phyloP scores from a whole-genome alignment of 2,113 vertebrate genomes.

The Ardeotis arabs region DNA sequence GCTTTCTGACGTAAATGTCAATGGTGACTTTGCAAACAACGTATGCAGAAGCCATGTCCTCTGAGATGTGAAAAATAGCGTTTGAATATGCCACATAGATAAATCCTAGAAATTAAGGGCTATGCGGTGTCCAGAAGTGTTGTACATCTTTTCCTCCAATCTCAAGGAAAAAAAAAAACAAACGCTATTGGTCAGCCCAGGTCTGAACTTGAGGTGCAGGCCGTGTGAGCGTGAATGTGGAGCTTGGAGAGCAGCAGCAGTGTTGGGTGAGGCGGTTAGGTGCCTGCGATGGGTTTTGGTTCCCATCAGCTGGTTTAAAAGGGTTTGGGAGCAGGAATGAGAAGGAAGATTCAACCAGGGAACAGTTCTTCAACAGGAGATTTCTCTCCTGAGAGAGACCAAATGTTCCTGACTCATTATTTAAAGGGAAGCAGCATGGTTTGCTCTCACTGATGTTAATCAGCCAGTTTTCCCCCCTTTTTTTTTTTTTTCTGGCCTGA shows the following conservation, averaged over 20 bases:
- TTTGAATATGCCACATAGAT: background rate
- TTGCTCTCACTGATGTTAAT: background rate
- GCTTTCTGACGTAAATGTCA: background rate
- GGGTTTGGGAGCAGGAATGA: background rate
- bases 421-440: background rate
- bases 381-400: background rate
- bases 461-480: rapidly evolving
- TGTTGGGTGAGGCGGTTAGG: background rate
- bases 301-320: background rate
- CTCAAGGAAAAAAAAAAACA: background rate
- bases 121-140: rapidly evolving
- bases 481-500: background rate
- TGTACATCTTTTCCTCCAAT: background rate
- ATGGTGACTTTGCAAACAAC: background rate
- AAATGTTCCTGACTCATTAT: background rate
- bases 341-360: background rate
- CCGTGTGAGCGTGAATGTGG: rapidly evolving
- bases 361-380: background rate
- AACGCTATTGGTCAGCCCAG: too few relatives aligned
- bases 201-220: background rate
- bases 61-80: background rate
- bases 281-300: background rate
- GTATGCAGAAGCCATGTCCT: background rate
- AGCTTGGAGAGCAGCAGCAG: background rate
- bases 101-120: background rate